These are phyloP conservation scores for Phyllostomus discolor DNA, from an alignment of 2,113 vertebrate genomes.

Conservation along the genomic window DNA sequence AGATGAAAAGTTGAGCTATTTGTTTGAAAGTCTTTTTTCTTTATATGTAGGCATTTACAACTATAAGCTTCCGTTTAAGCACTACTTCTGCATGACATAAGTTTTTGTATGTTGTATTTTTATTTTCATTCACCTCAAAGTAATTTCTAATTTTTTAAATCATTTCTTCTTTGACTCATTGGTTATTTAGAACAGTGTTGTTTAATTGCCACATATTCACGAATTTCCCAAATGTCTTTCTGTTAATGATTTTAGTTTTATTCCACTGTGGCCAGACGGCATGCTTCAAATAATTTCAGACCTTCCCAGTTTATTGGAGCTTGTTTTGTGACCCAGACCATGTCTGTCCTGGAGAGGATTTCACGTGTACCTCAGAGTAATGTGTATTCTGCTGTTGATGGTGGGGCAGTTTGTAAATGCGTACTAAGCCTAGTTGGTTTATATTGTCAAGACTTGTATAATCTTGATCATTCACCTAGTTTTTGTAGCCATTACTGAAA, in stretches of 20 bases:
- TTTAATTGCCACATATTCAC: neutral
- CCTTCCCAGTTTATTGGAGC: neutral
- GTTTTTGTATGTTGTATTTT: neutral
- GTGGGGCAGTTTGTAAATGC: neutral
- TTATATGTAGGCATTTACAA: neutral
- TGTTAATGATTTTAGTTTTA: neutral
- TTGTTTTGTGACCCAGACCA: neutral
- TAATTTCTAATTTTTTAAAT: neutral
- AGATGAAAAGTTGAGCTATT: neutral
- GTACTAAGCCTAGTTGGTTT: neutral
- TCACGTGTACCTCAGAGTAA: neutral
- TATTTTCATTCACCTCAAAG: neutral
- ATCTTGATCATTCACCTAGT: neutral
- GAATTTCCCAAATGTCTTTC: neutral
- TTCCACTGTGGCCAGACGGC: neutral
- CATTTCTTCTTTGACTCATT: neutral
- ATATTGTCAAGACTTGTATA: neutral
- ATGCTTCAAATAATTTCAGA: neutral
- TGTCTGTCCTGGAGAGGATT: neutral
- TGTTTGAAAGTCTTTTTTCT: neutral
- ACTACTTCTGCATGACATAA: neutral
- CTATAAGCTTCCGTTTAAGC: neutral
- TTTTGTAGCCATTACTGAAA: neutral
- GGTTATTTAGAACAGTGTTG: neutral
- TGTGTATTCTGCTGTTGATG: neutral